These are phyloP conservation scores for Onchidella celtica DNA, from an alignment of 2,888 invertebrate genomes.

Conservation along the genomic window DNA sequence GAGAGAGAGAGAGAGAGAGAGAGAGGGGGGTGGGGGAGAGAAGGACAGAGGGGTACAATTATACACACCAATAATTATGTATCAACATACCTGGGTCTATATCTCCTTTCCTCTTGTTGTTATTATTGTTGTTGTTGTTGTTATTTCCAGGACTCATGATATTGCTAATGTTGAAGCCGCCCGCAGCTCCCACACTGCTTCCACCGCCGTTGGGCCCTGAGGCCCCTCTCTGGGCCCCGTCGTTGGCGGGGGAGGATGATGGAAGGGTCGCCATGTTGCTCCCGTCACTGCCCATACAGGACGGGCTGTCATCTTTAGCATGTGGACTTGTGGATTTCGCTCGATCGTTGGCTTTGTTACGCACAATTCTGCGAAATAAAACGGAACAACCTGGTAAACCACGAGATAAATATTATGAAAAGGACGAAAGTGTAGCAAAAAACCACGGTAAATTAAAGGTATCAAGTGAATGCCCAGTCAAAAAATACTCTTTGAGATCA, in stretches of 20 bases:
- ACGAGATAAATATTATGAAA: no score
- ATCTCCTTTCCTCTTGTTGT: constrained; percentile 45
- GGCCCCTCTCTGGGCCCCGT: constrained; percentile 12
- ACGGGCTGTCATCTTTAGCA: constrained; percentile 60
- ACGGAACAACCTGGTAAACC: no score
- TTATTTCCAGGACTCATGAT: constrained; percentile 32
- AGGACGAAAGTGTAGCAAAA: no score
- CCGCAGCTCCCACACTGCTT: neutral
- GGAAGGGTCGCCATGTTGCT: constrained; percentile 16
- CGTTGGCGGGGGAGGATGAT: constrained; percentile 24
- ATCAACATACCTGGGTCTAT: constrained; percentile 33
- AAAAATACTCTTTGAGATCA: no score
- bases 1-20: neutral
- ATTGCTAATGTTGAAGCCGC: constrained; percentile 43
- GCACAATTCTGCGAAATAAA: constrained; percentile 89
- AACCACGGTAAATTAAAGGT: no score
- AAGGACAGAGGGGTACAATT: neutral
- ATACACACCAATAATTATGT: neutral
- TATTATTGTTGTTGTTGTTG: constrained; percentile 33
- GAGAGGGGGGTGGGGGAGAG: neutral
- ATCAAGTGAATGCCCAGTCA: no score
- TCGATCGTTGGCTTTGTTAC: constrained; percentile 98
- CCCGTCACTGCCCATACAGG: constrained; percentile 34
- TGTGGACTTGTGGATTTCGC: constrained; percentile 86
- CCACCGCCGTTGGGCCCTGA: constrained; percentile 21